Base-by-base conservation (phyloP, 1,140 invertebrate genomes). In the Heliconius hermathena region DNA sequence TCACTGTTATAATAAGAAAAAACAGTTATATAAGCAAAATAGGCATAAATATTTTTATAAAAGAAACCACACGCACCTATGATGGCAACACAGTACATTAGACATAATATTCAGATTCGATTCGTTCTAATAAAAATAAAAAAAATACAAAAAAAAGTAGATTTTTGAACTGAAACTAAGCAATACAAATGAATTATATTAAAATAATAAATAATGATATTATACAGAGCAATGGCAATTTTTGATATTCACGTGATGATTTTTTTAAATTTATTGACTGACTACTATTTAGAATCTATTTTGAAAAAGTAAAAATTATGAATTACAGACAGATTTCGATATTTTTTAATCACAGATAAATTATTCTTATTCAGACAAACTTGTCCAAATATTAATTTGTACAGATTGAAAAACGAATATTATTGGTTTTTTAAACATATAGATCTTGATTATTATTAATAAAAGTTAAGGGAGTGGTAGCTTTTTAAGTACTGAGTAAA, bases 31-130 rank as follows among this genome's bases (percentile, higher is more conserved):
- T 70, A 71, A 22, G 60, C 2, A 66, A 76, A 38, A 60, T 76
- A 76, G 74, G 41, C 49, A 66, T 75, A 75, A 66, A 33, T 76
- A 76, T 76, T 76, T 76, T 22, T 76, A 76, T 71, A 76, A 60
- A 70, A n/a, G 38, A 38, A 76, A 76, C 74, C 74, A 76, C 74
- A 46, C 74, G 74, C 74, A 76, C 74, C 74, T 71, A 76, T 11
- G 38, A 76, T 71, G 74, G 60, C 74, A 76, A 76, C 46, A 75
- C 36, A 11, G 74, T 75, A 75, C 60, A 66, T 66, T 66, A 75
- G 54, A 26, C 11, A 8, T 74, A 36, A 8, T 75, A 66, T 73
- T 26, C 54, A 60, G n/a, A 60, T 60, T 22, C 54, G 54, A 60
- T 60, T 60, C 54, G n/a, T 22, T 60, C 18, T 60, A 76, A 76